Conservation (phyloP, 2,113 vertebrate species). For the Cephalopterus ornatus region DNA sequence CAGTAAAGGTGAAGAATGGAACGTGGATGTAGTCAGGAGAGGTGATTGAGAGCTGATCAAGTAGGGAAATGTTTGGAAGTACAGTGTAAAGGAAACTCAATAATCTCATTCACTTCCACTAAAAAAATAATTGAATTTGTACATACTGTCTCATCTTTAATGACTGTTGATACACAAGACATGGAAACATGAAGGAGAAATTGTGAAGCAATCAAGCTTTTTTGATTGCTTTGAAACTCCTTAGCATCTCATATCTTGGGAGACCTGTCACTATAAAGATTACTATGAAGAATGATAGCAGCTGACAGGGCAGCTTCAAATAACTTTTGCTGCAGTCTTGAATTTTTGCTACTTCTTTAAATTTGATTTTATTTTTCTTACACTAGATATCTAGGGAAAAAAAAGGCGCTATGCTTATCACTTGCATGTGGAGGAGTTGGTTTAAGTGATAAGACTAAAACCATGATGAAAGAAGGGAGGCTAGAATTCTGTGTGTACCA, state of each 20-base stretch:
- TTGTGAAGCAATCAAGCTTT: accelerated
- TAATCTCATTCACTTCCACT: not conserved
- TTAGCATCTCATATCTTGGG: not conserved
- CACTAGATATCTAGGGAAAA: not conserved
- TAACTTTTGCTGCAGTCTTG: not conserved
- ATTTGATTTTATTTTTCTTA: not conserved
- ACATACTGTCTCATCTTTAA: not conserved
- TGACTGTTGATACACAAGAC: not conserved
- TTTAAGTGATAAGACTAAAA: not conserved
- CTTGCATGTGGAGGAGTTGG: not conserved
- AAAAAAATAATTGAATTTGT: not conserved
- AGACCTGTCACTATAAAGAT: not conserved
- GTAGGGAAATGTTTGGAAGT: not conserved
- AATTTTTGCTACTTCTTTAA: not conserved
- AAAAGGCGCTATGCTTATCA: not conserved
- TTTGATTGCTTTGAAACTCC: not conserved
- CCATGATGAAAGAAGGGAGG: not conserved
- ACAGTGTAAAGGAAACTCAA: not conserved
- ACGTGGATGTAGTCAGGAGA: not conserved
- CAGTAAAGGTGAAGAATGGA: not conserved
- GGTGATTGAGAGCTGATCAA: not conserved
- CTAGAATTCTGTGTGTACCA: not conserved
- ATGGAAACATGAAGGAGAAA: not conserved
- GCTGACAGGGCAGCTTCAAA: not conserved
- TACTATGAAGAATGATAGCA: not conserved